Evolutionary conservation across 2,888 invertebrate species (phyloP).

Genomic region (Antitype chi): DNA sequence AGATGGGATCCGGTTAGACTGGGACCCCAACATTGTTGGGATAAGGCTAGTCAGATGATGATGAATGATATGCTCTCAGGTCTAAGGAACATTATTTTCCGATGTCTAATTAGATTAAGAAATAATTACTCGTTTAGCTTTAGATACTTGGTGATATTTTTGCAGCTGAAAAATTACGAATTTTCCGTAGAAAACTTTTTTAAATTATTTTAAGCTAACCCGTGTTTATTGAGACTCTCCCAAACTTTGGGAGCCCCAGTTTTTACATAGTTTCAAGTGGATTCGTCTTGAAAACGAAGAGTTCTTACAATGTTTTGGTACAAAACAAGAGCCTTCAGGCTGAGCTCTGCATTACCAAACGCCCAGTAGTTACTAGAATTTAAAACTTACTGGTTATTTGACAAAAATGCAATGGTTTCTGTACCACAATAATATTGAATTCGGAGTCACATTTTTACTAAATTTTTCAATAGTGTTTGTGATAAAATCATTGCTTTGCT

Average conservation of each 20-base stretch:
- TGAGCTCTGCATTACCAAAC: neutral
- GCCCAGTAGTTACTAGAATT: constrained; percentile 17
- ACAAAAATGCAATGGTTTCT: neutral
- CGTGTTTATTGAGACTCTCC: neutral
- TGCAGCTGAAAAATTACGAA: neutral
- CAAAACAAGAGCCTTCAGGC: constrained; percentile 30
- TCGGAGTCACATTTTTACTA: neutral
- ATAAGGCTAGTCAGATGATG: no score
- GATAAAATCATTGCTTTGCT: neutral
- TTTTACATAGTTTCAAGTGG: constrained; percentile 56
- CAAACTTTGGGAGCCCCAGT: constrained; percentile 50
- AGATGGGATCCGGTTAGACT: neutral
- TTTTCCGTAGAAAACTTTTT: no score
- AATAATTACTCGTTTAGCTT: no score
- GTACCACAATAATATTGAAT: neutral
- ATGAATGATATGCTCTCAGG: neutral
- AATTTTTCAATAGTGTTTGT: neutral
- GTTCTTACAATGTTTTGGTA: constrained; percentile 66
- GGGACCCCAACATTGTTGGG: no score
- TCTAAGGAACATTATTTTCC: neutral
- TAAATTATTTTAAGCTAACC: no score
- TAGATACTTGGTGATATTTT: neutral
- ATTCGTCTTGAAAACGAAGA: constrained; percentile 47
- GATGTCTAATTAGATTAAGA: no score
- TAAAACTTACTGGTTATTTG: neutral